These are phyloP conservation scores for Zaprionus lachaisei DNA, from an alignment of 1,140 invertebrate species.

Conservation along the genomic window DNA sequence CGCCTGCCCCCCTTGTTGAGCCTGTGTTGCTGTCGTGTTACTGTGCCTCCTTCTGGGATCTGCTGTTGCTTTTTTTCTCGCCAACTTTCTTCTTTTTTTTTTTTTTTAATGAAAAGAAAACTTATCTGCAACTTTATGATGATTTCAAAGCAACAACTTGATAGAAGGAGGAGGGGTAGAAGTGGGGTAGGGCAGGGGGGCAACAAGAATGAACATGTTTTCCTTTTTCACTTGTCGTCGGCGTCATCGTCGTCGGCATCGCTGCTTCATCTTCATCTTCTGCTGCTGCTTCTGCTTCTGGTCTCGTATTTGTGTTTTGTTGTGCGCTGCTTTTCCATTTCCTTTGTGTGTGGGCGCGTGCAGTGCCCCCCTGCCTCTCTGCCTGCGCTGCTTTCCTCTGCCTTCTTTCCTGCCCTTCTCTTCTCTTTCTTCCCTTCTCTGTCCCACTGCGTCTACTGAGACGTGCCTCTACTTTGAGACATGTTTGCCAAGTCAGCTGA, in stretches of 20 bases:
- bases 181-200: conserved; percentile 20
- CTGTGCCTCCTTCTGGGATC: conserved; percentile 38
- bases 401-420: background rate
- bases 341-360: conserved; percentile 63
- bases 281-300: conserved; percentile 41
- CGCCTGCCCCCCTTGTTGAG: conserved; percentile 34
- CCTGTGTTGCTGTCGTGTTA: conserved; percentile 70
- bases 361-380: background rate
- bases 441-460: conserved; percentile 2
- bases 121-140: conserved; percentile 82
- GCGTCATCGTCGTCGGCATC: conserved; percentile 28
- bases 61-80: conserved; percentile 52
- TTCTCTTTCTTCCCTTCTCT: conserved; percentile 14
- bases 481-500: conserved; percentile 75
- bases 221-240: conserved; percentile 76
- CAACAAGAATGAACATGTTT: conserved; percentile 54
- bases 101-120: conserved; percentile 79
- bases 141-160: conserved; percentile 62
- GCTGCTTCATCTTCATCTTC: conserved; percentile 1
- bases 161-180: too few relatives aligned
- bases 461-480: conserved; percentile 45
- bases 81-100: conserved; percentile 18
- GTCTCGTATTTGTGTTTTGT: conserved; percentile 62
- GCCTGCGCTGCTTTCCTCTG: too few relatives aligned
- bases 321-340: conserved; percentile 70